phyloP scores from a whole-genome alignment of 1,140 invertebrate genomes.

The Babylonia areolata region DNA sequence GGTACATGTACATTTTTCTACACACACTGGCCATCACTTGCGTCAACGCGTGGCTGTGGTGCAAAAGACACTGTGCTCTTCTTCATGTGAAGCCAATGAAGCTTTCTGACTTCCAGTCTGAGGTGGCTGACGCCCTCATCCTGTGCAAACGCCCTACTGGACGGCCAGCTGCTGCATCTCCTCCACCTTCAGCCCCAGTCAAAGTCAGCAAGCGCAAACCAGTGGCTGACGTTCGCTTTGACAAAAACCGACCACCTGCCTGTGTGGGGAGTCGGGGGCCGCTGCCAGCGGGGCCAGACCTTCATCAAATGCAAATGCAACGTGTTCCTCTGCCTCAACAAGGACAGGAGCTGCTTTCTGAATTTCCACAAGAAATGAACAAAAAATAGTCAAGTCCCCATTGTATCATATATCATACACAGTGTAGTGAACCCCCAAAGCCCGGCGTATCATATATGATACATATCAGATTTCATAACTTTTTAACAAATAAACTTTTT shows the following conservation, averaged over 20 bases:
- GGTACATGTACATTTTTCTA: constrained; percentile 65
- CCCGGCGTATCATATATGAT: too few species aligned
- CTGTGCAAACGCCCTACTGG: neutral
- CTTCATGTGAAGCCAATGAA: constrained; percentile 18
- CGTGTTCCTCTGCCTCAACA: constrained; percentile 30
- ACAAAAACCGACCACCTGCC: neutral
- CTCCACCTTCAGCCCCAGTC: neutral
- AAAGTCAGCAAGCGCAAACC: neutral
- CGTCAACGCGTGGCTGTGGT: constrained; percentile 68
- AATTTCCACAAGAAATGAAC: neutral
- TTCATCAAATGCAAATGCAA: constrained; percentile 35
- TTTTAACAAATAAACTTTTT: too few species aligned
- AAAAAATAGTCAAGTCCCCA: neutral
- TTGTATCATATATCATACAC: neutral
- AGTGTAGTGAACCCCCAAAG: too few species aligned
- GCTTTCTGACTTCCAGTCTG: neutral
- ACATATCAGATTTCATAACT: too few species aligned
- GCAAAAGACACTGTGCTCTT: constrained; percentile 32
- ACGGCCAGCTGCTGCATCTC: constrained; percentile 4
- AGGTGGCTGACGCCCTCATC: constrained; percentile 2
- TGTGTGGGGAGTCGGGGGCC: constrained; percentile 1
- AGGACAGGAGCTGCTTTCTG: constrained; percentile 51
- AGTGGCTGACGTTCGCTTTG: neutral
- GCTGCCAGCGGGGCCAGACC: neutral
- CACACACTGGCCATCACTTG: constrained; percentile 63